Percentiles rank a stretch among this genome's conserved stretches.
phyloP scores from a whole-genome alignment of 2,888 invertebrate genomes.

The Cetonia aurata region DNA sequence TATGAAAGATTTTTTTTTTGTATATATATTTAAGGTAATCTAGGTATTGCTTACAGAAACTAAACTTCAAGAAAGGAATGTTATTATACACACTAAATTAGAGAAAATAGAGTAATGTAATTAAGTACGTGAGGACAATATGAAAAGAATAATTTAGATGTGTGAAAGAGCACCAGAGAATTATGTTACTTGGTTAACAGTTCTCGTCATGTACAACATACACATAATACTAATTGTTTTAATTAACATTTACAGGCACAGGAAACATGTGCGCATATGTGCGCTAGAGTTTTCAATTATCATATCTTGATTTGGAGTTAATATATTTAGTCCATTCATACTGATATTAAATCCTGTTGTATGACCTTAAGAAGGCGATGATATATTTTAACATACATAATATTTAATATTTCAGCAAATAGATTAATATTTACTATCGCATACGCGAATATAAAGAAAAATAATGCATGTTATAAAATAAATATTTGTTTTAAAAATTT shows the following conservation, averaged over 20 bases:
- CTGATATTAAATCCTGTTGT: too few species aligned
- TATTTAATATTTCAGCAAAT: not conserved
- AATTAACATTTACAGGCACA: slow-evolving; percentile 29
- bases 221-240: slow-evolving; percentile 29
- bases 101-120: slow-evolving; percentile 2
- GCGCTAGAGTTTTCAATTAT: slow-evolving; percentile 13
- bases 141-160: slow-evolving; percentile 2
- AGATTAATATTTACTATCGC: not conserved
- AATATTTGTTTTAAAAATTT: too few species aligned
- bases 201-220: slow-evolving; percentile 18
- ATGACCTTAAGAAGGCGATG: too few species aligned
- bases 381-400: not conserved
- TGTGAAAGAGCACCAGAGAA: slow-evolving; percentile 3
- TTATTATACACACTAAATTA: not conserved
- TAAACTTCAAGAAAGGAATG: too few species aligned
- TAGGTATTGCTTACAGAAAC: too few species aligned
- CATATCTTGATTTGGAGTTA: not conserved
- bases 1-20: too few species aligned
- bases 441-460: too few species aligned
- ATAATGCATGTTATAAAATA: not conserved
- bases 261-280: slow-evolving; percentile 1
- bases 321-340: not conserved
- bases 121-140: slow-evolving; percentile 21
- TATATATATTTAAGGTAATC: too few species aligned
- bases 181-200: slow-evolving; percentile 35